Evolutionary conservation across 2,113 vertebrate genomes (phyloP), one percentile per base, ranked within the genome.

Genomic region (Pseudopipra pipra): DNA sequence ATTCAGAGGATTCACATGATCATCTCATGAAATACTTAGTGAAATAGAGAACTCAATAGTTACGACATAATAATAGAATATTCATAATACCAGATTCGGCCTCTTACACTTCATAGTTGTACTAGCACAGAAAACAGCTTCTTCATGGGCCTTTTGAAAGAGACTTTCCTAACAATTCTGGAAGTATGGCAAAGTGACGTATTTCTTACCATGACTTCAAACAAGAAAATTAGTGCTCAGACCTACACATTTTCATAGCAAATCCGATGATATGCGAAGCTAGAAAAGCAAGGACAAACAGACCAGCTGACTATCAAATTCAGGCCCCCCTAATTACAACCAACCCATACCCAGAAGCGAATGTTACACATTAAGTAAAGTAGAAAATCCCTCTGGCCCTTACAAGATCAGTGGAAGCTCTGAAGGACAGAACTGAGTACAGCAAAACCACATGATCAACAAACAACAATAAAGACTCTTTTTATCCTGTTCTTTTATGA

Each of bases 401-500:
- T 83, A 30, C 37, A 47, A 70, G 79, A 94, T 66, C 62, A 92
- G 63, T 80, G 67, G n/a, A 54, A 92, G 63, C 68, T 83, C 86
- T 81, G 83, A 92, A 92, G 88, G 72, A 83, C 73, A 63, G 72
- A 88, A 58, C 21, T 17, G 71, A 88, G 37, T 35, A 66, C 58
- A 77, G 46, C 63, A 86, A 95, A 84, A 70, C 79, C 95, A 94
- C 92, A 97, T 93, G 95, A 95, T 47, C 59, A 55, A 73, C 78
- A 68, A 89, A 47, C 59, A 90, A 70, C 89, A 88, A 85, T 37
- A 63, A 88, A 92, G 94, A 62, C 92, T 87, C 90, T 92, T 88
- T 93, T 84, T 81, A 95, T 33, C 39, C 67, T 33, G 31, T 49
- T 70, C 59, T 71, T 70, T 85, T 15, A 74, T 72, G 52, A 77